Conservation (phyloP, 2,888 invertebrate genomes). For the Palloptera scutellata region DNA sequence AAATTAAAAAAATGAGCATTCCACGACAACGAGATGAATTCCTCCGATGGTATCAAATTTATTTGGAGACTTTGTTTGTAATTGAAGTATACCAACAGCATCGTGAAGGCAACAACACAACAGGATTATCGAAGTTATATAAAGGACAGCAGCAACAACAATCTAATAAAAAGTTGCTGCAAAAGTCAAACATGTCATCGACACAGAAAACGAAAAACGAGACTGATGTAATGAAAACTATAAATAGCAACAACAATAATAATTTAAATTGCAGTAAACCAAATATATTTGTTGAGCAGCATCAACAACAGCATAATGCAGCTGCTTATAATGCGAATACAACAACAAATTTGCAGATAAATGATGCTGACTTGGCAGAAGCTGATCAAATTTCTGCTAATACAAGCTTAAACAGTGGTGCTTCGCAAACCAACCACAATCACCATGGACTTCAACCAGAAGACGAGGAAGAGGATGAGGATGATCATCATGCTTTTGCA, state of each 20-base stretch:
- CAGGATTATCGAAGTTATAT: not conserved
- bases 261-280: conserved; percentile 17
- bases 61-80: conserved; percentile 51
- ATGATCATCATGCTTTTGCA: conserved; percentile 1
- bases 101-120: not conserved
- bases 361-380: conserved; percentile 79
- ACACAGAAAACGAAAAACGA: not conserved
- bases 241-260: conserved; percentile 14
- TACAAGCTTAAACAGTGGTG: conserved; percentile 28
- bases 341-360: conserved; percentile 65
- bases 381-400: conserved; percentile 74
- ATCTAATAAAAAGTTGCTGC: conserved; percentile 9
- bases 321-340: conserved; percentile 25
- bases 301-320: not conserved
- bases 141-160: conserved; percentile 29
- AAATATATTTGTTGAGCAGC: conserved; percentile 19
- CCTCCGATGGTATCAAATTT: conserved; percentile 57
- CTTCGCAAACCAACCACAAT: conserved; percentile 23
- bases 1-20: conserved; percentile 56
- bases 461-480: conserved; percentile 25
- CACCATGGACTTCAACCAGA: conserved; percentile 2
- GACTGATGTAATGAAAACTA: too few relatives aligned
- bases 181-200: conserved; percentile 32
- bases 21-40: conserved; percentile 59
- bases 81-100: not conserved